Percentiles rank a stretch among this genome's conserved stretches.
phyloP scores from a whole-genome alignment of 2,797 vertebrate species.

The Lutjanus argentimaculatus region DNA sequence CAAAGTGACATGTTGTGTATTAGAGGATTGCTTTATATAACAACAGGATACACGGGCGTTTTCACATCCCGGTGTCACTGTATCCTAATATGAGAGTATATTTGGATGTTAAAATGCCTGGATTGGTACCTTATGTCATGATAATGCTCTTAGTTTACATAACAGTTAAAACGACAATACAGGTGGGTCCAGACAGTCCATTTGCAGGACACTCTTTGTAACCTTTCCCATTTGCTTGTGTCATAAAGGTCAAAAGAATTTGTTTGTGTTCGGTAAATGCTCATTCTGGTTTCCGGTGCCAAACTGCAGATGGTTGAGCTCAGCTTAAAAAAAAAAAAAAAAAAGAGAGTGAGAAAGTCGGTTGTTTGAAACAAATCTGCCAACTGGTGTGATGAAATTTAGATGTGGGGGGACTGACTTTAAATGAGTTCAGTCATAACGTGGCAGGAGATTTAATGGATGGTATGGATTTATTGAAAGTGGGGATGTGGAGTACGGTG shows the following conservation, averaged over 20 bases:
- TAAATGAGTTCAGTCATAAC: neutral
- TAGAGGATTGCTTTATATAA: slow-evolving; percentile 40
- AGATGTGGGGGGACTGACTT: neutral
- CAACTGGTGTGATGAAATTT: neutral
- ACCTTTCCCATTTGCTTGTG: slow-evolving; percentile 25
- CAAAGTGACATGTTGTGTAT: slow-evolving; percentile 1
- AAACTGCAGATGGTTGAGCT: neutral
- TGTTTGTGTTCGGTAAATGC: slow-evolving; percentile 6
- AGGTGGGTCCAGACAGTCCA: slow-evolving; percentile 43
- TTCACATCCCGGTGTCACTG: neutral
- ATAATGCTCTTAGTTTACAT: slow-evolving; percentile 75
- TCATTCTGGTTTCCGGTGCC: slow-evolving; percentile 9
- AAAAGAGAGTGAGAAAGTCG: too few relatives aligned
- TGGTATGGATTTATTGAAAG: too few relatives aligned
- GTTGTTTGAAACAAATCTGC: slow-evolving; percentile 20
- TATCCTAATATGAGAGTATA: slow-evolving; percentile 1
- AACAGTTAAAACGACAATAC: slow-evolving; percentile 50
- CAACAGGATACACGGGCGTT: slow-evolving; percentile 9
- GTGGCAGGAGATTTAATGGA: neutral
- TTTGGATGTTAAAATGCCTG: slow-evolving; percentile 42
- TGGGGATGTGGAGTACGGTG: too few relatives aligned
- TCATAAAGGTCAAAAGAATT: slow-evolving; percentile 26
- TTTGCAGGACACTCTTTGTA: slow-evolving; percentile 18
- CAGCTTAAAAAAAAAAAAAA: slow-evolving; percentile 13
- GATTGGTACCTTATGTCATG: slow-evolving; percentile 45